Base-by-base conservation (phyloP, 2,888 invertebrate species). In the Acanthosepion pharaonis region DNA sequence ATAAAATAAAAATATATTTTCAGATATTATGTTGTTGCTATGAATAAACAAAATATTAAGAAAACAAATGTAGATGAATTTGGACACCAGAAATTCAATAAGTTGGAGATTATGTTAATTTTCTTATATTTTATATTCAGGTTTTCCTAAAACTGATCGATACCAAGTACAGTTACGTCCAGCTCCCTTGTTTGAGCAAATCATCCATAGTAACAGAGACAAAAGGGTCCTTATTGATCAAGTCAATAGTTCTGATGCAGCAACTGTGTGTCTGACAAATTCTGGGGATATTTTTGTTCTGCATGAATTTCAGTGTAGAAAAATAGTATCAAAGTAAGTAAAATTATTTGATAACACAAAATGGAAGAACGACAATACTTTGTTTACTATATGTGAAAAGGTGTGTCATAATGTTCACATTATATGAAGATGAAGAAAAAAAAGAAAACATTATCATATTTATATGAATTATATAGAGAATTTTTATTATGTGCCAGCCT, bases 261-360 rank as follows among this genome's bases (percentile, higher is more conserved):
- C 98, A 33, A 98, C 98, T 0, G 98, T 98, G 0, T 97, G 98
- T 94, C 98, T 98, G 6, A 98, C 98, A 0, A 98, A 98, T 92
- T 98, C 98, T 78, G 98, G 98, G 0, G 98, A 98, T 96, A 98
- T 98, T 53, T 98, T 98, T 96, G 97, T 98, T 25, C 97, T 98
- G 3, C 98, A 98, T 97, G 98, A 98, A 96, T 98, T 98, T 97
- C 98, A 98, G 95, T 98, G 98, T 97, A 98, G 98, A 96, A 98
- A 98, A 95, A 98, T 98, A 91, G 98, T 98, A 64, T 98, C 98
- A 95, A 98, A 97, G 98, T 98, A 97, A 96, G 96, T 48, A 51
- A 55, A 28, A 55, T 59, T 23, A 59, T 59, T 59, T 23, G 59
- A 59, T 23, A 6, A 59, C 6, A 59, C 1, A 59, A 20, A 51